These are phyloP conservation scores for Pterocles gutturalis DNA, from an alignment of 2,113 vertebrate species.

Conservation along the genomic window DNA sequence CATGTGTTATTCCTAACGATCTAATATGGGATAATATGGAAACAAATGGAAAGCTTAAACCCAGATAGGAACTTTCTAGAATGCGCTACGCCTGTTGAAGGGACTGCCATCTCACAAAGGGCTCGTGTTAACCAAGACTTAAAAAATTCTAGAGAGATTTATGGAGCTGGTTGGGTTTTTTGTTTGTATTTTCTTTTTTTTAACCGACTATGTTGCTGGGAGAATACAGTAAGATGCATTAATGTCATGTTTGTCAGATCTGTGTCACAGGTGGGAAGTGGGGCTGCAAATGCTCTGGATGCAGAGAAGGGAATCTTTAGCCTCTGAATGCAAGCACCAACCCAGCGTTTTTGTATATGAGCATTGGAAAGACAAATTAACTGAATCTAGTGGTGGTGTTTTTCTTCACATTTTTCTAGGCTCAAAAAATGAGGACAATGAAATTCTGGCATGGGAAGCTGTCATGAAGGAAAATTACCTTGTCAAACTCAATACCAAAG, in stretches of 20 bases:
- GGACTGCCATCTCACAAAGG: background rate
- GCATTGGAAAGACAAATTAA: background rate
- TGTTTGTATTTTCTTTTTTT: background rate
- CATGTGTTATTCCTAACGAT: background rate
- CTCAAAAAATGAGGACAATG: conserved; percentile 79
- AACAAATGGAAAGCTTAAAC: background rate
- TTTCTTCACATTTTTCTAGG: conserved; percentile 59
- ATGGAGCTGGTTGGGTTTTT: background rate
- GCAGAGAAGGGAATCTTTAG: background rate
- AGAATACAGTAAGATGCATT: background rate
- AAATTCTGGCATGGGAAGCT: conserved; percentile 83
- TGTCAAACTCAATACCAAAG: conserved; percentile 80
- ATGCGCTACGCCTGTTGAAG: background rate
- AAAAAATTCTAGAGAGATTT: background rate
- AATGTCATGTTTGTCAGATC: background rate
- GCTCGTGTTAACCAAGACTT: background rate
- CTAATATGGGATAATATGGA: background rate
- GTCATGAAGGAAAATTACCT: conserved; percentile 88
- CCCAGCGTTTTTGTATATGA: background rate
- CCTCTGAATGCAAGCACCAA: background rate
- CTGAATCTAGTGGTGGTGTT: background rate
- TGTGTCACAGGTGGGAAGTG: background rate
- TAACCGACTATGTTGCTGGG: background rate
- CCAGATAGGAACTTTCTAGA: background rate
- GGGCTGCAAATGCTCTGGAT: background rate